Conservation (phyloP, 1,140 invertebrate genomes). For the Lerema accius region DNA sequence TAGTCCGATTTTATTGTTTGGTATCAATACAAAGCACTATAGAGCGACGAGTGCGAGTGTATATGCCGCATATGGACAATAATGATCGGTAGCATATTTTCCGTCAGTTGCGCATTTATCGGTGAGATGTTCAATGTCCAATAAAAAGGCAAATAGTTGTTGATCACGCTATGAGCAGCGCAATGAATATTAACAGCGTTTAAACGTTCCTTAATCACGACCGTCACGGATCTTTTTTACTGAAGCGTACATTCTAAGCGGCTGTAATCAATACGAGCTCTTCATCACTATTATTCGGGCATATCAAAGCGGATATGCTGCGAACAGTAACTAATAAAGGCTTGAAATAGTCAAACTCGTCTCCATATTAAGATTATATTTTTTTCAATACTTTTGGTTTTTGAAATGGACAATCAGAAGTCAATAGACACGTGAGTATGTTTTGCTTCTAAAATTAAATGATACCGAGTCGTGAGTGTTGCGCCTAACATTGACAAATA, state of each 20-base stretch:
- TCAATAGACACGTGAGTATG: too few species aligned
- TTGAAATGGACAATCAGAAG: too few species aligned
- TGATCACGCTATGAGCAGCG: conserved; percentile 58
- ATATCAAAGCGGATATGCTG: conserved; percentile 29
- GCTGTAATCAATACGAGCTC: conserved; percentile 28
- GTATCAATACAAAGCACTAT: too few species aligned
- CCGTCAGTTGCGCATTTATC: conserved; percentile 16
- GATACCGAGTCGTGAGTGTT: too few species aligned
- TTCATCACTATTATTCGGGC: conserved; percentile 23
- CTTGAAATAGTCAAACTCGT: too few species aligned
- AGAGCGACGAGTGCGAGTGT: too few species aligned
- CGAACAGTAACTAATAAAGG: conserved; percentile 13
- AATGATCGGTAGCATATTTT: conserved; percentile 19
- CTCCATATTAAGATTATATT: too few species aligned
- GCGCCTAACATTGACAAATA: too few species aligned
- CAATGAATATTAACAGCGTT: conserved; percentile 67
- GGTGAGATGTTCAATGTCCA: conserved; percentile 23
- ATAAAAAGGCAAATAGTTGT: conserved; percentile 43
- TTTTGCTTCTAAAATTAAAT: too few species aligned
- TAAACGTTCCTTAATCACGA: conserved; percentile 72
- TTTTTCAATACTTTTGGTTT: too few species aligned
- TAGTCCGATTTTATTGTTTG: too few species aligned
- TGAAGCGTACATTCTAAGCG: conserved; percentile 18
- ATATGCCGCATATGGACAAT: too few species aligned
- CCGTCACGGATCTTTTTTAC: conserved; percentile 46